A percentile compares a stretch with the other conserved stretches of the same genome.
Evolutionary conservation across 2,888 invertebrate genomes (phyloP).

Genomic region (Mimachlamys varia): DNA sequence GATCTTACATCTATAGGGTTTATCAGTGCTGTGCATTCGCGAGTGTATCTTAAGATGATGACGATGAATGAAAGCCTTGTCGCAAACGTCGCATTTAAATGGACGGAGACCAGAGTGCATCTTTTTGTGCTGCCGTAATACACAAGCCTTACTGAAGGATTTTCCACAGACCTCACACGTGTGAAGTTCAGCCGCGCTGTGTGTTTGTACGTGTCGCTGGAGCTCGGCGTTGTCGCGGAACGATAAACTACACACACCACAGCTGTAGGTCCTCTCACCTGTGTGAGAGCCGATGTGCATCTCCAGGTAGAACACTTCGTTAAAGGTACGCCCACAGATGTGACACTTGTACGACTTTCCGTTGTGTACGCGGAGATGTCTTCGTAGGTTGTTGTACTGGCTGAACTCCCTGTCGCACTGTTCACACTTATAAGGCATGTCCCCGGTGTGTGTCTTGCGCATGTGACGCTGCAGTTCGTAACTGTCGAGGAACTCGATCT

Average conservation of each 20-base stretch:
- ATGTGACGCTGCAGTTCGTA: conserved; percentile 60
- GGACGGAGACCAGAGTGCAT: conserved; percentile 63
- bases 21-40: conserved; percentile 57
- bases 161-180: conserved; percentile 63
- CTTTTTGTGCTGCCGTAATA: conserved; percentile 64
- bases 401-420: conserved; percentile 62
- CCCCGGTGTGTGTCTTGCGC: conserved; percentile 59
- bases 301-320: conserved; percentile 63
- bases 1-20: conserved; percentile 56
- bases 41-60: conserved; percentile 66
- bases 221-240: conserved; percentile 62
- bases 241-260: conserved; percentile 59
- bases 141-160: conserved; percentile 66
- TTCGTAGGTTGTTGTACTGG: conserved; percentile 60
- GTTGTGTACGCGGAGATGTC: conserved; percentile 61
- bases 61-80: conserved; percentile 63
- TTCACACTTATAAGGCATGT: conserved; percentile 64
- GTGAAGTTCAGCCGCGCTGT: conserved; percentile 61
- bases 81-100: conserved; percentile 60
- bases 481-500: conserved; percentile 51
- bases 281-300: conserved; percentile 68
- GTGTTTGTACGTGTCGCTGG: conserved; percentile 63
- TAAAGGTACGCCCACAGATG: conserved; percentile 63
- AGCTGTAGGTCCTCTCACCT: conserved; percentile 64
- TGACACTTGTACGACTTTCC: conserved; percentile 62